Evolutionary conservation across 2,113 vertebrate species (phyloP), one percentile per base, ranked within the genome.

Genomic region (Phylloscopus trochilus): DNA sequence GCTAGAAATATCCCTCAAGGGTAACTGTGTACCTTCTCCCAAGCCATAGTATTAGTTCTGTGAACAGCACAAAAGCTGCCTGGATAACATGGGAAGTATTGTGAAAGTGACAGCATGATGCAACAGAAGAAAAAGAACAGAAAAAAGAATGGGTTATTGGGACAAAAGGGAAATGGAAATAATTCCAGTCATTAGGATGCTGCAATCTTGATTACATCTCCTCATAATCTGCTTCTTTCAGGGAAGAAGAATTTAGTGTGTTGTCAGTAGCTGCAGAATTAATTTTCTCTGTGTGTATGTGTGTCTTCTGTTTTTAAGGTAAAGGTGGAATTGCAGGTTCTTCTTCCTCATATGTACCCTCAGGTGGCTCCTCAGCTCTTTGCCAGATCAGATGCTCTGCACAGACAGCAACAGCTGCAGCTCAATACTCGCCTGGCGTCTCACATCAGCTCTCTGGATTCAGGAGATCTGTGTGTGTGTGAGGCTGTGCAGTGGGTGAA

Each of bases 401-500:
- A 96, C 79, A 97, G 98, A 35, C 96, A 97, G 66, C 98, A 98
- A 20, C 98, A 98, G 93, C 7, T 95, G 24, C 92, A 97, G 85
- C 97, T 98, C 72, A 98, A 98, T 79, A 94, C 96, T 72, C 17
- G 6, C 35, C 97, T 98, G 0, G 4, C 78, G 2, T 96, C 98
- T 72, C 96, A 98, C 15, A 62, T 98, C n/a, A 64, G 70, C 78
- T 97, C 97, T 58, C 86, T 98, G 52, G 97, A 94, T 11, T 83
- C 96, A 8, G 98, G 97, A 13, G 98, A 98, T 37, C 95, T 98
- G 16, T 96, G 97, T 63, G 46, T 98, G 0, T 96, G 95, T 11
- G 96, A 96, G 23, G 98, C 97, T 63, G 95, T 98, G 92, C 98
- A 97, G 19, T 98, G 98, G 98, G 43, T 98, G 59, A 97, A 96